Evolutionary conservation across 2,888 invertebrate species (phyloP).

Genomic region (Tinea semifulvella): DNA sequence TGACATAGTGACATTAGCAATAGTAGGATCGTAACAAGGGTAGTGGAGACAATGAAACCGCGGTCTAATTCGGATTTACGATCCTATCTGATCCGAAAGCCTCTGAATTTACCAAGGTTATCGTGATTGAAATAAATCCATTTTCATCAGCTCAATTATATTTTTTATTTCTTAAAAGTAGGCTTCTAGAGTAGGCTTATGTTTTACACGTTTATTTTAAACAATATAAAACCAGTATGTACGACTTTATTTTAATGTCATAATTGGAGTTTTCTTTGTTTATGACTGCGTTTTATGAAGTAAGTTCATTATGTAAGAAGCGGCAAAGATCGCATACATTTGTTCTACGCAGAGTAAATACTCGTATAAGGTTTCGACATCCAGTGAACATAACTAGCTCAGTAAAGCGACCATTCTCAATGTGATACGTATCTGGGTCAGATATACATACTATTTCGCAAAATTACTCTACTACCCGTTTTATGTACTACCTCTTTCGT

Average conservation of each 20-base stretch:
- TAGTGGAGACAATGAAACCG: neutral
- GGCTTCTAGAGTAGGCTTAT: too few species aligned
- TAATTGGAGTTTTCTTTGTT: neutral
- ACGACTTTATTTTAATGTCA: conserved; percentile 1
- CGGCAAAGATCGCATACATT: conserved; percentile 13
- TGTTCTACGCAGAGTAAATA: conserved; percentile 9
- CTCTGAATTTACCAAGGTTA: too few species aligned
- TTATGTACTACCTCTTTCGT: neutral
- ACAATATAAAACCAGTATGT: too few species aligned
- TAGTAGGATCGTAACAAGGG: too few species aligned
- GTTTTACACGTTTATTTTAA: too few species aligned
- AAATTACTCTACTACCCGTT: neutral
- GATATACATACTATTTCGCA: conserved; percentile 7
- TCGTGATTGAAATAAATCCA: too few species aligned
- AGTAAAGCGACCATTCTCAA: neutral
- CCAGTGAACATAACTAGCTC: conserved; percentile 7
- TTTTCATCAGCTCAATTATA: too few species aligned
- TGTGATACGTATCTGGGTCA: conserved; percentile 41
- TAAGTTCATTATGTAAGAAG: conserved; percentile 9
- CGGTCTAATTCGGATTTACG: neutral
- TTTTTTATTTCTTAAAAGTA: too few species aligned
- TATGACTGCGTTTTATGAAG: neutral
- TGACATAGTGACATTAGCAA: neutral
- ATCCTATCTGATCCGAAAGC: too few species aligned
- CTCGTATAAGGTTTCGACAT: conserved; percentile 12